Evolutionary conservation across 2,888 invertebrate species (phyloP).

Genomic region (Sinopyrophorus schimmeli): DNA sequence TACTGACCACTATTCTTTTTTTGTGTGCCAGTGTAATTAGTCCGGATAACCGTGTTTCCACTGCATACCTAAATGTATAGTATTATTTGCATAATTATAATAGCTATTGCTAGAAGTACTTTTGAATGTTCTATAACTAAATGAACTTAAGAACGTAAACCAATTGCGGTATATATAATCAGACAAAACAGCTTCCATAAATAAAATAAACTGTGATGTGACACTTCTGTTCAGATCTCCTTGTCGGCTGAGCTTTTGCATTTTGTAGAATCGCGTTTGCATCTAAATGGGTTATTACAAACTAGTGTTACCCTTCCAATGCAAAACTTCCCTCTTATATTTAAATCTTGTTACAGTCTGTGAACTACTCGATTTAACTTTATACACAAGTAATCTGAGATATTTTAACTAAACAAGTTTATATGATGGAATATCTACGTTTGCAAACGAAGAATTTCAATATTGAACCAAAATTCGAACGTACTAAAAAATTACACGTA

Average conservation of each 20-base stretch:
- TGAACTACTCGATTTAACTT: slow-evolving; percentile 32
- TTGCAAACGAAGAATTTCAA: slow-evolving; percentile 20
- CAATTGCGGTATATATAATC: too few relatives aligned
- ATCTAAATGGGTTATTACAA: slow-evolving; percentile 63
- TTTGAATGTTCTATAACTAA: too few relatives aligned
- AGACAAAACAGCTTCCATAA: slow-evolving; percentile 39
- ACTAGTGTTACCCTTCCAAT: slow-evolving; percentile 44
- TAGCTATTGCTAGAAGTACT: too few relatives aligned
- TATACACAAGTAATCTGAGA: slow-evolving; percentile 2
- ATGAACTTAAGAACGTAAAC: too few relatives aligned
- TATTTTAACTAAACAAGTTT: slow-evolving; percentile 12
- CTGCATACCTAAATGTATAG: too few relatives aligned
- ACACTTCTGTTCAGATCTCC: slow-evolving; percentile 45
- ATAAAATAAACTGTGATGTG: slow-evolving; percentile 47
- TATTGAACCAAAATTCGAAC: slow-evolving; percentile 5
- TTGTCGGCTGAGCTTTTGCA: slow-evolving; percentile 45
- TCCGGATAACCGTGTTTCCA: too few relatives aligned
- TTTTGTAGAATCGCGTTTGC: slow-evolving; percentile 61
- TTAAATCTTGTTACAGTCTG: slow-evolving; percentile 45
- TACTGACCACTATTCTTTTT: too few relatives aligned
- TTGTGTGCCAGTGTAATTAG: too few relatives aligned
- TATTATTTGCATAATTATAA: too few relatives aligned
- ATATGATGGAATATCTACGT: slow-evolving; percentile 4
- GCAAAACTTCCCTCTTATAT: slow-evolving; percentile 37
- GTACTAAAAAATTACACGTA: slow-evolving; percentile 16